phyloP scores from a whole-genome alignment of 1,140 invertebrate genomes.

The Lineus longissimus region DNA sequence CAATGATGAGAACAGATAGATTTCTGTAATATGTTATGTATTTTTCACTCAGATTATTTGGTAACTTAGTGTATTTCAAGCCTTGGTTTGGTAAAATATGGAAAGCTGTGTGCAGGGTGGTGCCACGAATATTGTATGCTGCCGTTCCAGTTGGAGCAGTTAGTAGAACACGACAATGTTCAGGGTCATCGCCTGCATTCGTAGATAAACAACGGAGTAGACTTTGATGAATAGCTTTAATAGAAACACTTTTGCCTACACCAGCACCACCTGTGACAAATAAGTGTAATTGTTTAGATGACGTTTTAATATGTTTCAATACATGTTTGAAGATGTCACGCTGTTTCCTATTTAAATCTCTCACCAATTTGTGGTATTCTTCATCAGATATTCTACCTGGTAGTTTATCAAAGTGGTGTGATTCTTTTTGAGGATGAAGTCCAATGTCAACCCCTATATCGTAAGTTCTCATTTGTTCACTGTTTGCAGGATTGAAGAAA shows the following conservation, averaged over 20 bases:
- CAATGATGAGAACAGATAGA: slow-evolving; percentile 19
- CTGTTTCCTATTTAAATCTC: not conserved
- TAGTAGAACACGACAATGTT: slow-evolving; percentile 14
- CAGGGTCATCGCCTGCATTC: not conserved
- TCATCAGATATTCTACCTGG: not conserved
- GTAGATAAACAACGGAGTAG: slow-evolving; percentile 11
- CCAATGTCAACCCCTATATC: not conserved
- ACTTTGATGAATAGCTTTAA: slow-evolving; percentile 17
- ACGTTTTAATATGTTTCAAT: not conserved
- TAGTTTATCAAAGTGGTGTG: not conserved
- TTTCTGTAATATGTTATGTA: slow-evolving; percentile 4
- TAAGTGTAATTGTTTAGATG: slow-evolving; percentile 9
- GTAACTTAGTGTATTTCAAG: slow-evolving; percentile 6
- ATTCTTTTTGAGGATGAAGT: not conserved
- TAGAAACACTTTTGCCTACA: slow-evolving; percentile 18
- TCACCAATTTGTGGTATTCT: not conserved
- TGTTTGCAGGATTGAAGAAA: not conserved
- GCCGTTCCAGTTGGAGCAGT: slow-evolving; percentile 11
- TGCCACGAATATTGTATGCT: slow-evolving; percentile 17
- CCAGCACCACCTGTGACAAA: slow-evolving; percentile 20
- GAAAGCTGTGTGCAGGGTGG: slow-evolving; percentile 16
- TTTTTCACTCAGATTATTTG: slow-evolving; percentile 11
- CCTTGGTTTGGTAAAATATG: not conserved
- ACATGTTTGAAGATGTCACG: not conserved
- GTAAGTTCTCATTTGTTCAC: not conserved